Base-by-base conservation (phyloP, 2,888 invertebrate species). In the Apodemia mormo region DNA sequence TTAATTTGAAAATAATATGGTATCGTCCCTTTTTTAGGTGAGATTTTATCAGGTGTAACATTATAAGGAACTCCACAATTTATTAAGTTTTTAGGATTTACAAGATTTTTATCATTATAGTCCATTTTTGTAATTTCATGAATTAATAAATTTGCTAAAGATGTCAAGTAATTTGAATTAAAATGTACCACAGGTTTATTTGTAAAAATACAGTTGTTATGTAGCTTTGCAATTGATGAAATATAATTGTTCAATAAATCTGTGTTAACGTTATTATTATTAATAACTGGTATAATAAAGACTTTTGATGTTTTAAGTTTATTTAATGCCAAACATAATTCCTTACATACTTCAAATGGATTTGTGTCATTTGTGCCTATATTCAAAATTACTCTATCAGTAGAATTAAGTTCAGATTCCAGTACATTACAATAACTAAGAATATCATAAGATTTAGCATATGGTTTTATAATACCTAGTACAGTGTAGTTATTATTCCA, bases 341-440 rank as follows among this genome's bases (percentile, higher is more conserved):
- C 49, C 49, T 52, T 52, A 5, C 49, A 52, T n/a, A 52, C 49
- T 52, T 52, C 49, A 52, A 52, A 52, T 52, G 49, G 49, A 52
- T 52, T 52, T 52, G 49, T 52, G n/a, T 52, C 49, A n/a, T 52
- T 52, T 52, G 49, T 52, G n/a, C 49, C 49, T n/a, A 52, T 52
- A 52, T n/a, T 52, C 49, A 52, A 52, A n/a, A 52, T 52, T 52
- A 52, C 49, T 52, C 49, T 52, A 52, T 52, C 49, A 52, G 49
- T n/a, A 52, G n/a, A 52, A 52, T 52, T 52, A n/a, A 52, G 6
- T 52, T 52, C 1, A 52, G 49, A n/a, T 52, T 52, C 49, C 2
- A 52, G n/a, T 52, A 52, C 6, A 6, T 52, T 52, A n/a, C 49
- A 52, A 52, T 52, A 52, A 52, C 49, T 52, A n/a, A 52, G n/a